Percentiles rank a stretch among this genome's conserved stretches.
These are phyloP conservation scores for Halcyon leucocephala DNA, from an alignment of 2,797 vertebrate genomes.

Conservation along the genomic window DNA sequence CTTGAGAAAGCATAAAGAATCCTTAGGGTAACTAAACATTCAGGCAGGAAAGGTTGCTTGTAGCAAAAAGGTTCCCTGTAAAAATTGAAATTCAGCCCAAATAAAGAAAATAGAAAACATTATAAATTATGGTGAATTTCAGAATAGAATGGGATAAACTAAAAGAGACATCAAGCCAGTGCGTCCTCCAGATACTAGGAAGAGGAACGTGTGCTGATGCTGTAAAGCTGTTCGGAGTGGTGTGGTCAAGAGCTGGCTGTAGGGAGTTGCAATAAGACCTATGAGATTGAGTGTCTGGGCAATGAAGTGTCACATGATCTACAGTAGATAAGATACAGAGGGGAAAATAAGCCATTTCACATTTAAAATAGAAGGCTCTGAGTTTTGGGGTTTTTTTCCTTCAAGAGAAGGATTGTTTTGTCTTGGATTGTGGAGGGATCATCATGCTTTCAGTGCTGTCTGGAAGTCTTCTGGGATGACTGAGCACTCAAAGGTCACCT, in stretches of 20 bases:
- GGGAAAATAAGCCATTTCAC: background rate
- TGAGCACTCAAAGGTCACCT: background rate
- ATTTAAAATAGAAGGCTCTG: background rate
- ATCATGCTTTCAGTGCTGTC: background rate
- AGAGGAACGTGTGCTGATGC: background rate
- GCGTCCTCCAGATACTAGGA: background rate
- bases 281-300: background rate
- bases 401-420: background rate
- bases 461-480: background rate
- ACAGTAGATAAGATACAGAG: background rate
- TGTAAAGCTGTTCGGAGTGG: background rate
- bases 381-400: background rate
- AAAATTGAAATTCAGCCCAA: background rate
- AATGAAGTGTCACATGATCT: background rate
- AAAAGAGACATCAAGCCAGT: background rate
- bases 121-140: background rate
- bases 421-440: background rate
- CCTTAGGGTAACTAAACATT: background rate
- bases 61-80: background rate
- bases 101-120: background rate
- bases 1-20: background rate
- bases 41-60: background rate
- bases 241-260: background rate
- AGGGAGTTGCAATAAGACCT: background rate
- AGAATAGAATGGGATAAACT: background rate